phyloP scores from a whole-genome alignment of 2,113 vertebrate species.

The Sylvilagus bachmani region DNA sequence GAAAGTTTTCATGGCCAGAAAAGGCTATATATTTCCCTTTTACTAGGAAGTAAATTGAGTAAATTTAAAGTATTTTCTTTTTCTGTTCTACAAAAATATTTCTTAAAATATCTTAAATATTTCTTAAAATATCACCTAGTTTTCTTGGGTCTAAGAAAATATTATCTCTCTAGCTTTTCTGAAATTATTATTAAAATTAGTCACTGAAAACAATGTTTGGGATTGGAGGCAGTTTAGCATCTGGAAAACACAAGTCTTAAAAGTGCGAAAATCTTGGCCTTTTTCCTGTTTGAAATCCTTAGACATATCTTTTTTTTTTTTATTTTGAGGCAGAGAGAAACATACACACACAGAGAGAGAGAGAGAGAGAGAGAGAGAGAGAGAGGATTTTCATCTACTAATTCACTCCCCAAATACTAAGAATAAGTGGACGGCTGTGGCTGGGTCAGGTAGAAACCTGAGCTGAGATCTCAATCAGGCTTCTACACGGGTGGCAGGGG shows the following conservation, averaged over 20 bases:
- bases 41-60: slow-evolving; percentile 42
- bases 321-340: too few species aligned
- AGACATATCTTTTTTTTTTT: background rate
- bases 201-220: background rate
- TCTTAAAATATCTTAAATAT: background rate
- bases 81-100: background rate
- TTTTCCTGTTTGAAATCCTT: background rate
- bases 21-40: slow-evolving; percentile 13
- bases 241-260: background rate
- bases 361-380: too few species aligned
- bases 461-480: too few species aligned
- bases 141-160: background rate
- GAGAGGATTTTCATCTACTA: too few species aligned
- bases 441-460: too few species aligned
- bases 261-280: slow-evolving; percentile 1
- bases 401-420: too few species aligned
- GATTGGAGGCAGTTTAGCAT: background rate
- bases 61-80: slow-evolving; percentile 16
- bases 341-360: too few species aligned
- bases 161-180: background rate
- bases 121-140: background rate
- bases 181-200: slow-evolving; percentile 30
- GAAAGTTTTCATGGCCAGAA: slow-evolving; percentile 63
- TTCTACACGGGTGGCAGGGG: too few species aligned
- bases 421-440: too few species aligned